phyloP scores from a whole-genome alignment of 2,797 vertebrate species.

The Sebastes melanostomus region DNA sequence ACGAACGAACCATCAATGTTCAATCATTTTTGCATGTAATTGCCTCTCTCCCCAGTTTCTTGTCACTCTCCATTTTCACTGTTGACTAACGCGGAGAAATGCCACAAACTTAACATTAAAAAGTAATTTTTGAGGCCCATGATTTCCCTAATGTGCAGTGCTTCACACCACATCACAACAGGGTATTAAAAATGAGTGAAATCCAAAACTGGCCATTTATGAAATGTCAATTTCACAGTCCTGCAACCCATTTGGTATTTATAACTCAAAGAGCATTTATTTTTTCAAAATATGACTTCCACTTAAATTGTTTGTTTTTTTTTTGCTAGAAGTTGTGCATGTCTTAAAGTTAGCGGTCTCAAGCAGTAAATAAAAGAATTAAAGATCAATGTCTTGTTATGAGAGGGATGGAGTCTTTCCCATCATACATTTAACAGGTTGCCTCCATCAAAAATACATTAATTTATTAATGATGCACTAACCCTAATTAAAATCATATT shows the following conservation, averaged over 20 bases:
- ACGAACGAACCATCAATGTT: background rate
- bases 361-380: background rate
- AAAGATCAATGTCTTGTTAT: background rate
- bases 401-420: background rate
- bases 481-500: background rate
- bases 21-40: constrained; percentile 29
- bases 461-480: background rate
- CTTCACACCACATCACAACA: background rate
- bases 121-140: constrained; percentile 1
- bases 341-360: background rate
- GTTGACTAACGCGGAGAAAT: constrained; percentile 24
- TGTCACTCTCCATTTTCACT: constrained; percentile 12
- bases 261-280: background rate
- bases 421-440: background rate
- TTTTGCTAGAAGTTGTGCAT: background rate
- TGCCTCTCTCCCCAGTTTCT: constrained; percentile 8
- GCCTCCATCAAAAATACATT: background rate
- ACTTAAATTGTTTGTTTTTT: background rate
- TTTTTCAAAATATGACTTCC: background rate
- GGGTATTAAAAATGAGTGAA: background rate
- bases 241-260: background rate
- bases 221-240: constrained; percentile 18
- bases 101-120: background rate
- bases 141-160: constrained; percentile 1
- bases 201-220: constrained; percentile 4